A percentile compares a stretch with the other conserved stretches of the same genome.
phyloP scores from a whole-genome alignment of 2,797 vertebrate species.

The Argentina silus region DNA sequence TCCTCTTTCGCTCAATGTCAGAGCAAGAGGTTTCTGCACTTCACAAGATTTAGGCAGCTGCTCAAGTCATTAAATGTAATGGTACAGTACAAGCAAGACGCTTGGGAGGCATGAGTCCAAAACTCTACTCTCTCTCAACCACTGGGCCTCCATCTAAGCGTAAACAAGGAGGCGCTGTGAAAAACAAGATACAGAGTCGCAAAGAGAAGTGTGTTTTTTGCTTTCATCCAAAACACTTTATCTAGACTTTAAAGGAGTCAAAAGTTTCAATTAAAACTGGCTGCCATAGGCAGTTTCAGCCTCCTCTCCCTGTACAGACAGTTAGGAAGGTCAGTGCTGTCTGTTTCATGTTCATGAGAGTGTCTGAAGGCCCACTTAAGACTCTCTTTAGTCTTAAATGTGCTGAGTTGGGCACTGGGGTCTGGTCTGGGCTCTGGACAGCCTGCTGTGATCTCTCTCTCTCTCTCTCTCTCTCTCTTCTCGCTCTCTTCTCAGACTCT shows the following conservation, averaged over 20 bases:
- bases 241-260: slow-evolving; percentile 33
- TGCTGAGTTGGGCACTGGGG: slow-evolving; percentile 63
- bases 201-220: slow-evolving; percentile 39
- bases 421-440: slow-evolving; percentile 48
- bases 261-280: slow-evolving; percentile 66
- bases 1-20: slow-evolving; percentile 53
- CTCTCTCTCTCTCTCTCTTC: slow-evolving; percentile 45
- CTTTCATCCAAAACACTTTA: slow-evolving; percentile 37
- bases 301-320: slow-evolving; percentile 40
- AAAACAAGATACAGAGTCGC: slow-evolving; percentile 25
- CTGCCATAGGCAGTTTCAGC: slow-evolving; percentile 3
- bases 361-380: slow-evolving; percentile 72
- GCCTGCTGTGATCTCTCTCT: slow-evolving; percentile 20
- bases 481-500: background rate
- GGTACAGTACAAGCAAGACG: slow-evolving; percentile 16
- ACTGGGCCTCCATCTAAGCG: too few species aligned
- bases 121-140: slow-evolving; percentile 4
- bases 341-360: slow-evolving; percentile 61
- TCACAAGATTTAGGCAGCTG: slow-evolving; percentile 55
- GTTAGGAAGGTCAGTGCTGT: slow-evolving; percentile 71
- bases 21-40: slow-evolving; percentile 48
- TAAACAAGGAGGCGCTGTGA: slow-evolving; percentile 23
- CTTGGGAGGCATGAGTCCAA: slow-evolving; percentile 12
- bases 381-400: slow-evolving; percentile 66
- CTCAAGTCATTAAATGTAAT: slow-evolving; percentile 64